Percentiles rank a stretch among this genome's conserved stretches.
These are phyloP conservation scores for Dicentrarchus labrax DNA, from an alignment of 2,113 vertebrate species.

Conservation along the genomic window DNA sequence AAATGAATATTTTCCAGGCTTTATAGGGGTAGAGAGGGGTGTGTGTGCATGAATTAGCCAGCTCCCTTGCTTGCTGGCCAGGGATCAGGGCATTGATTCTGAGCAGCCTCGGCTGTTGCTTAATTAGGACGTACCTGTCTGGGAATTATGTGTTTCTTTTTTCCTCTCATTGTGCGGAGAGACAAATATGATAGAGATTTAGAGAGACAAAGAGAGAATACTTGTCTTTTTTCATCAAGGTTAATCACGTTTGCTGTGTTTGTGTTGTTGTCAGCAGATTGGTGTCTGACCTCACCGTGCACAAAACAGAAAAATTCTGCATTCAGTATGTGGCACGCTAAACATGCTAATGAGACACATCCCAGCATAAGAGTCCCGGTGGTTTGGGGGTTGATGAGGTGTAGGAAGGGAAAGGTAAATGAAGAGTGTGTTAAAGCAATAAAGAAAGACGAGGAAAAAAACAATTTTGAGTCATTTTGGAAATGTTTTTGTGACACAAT, in stretches of 20 bases:
- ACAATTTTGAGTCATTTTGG: background rate
- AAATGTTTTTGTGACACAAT: background rate
- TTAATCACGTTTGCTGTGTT: slow-evolving; percentile 73
- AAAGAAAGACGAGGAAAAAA: background rate
- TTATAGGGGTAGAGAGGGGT: slow-evolving; percentile 38
- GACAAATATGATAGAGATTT: slow-evolving; percentile 52
- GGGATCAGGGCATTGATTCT: slow-evolving; percentile 80
- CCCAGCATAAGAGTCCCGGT: background rate
- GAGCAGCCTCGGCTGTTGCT: slow-evolving; percentile 79
- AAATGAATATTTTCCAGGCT: slow-evolving; percentile 84
- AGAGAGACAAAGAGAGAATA: slow-evolving; percentile 15
- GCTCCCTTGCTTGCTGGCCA: slow-evolving; percentile 62
- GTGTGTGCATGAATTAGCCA: slow-evolving; percentile 67
- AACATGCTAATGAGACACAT: slow-evolving; percentile 70
- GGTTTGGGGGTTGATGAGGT: background rate
- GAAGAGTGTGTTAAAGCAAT: background rate
- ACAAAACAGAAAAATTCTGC: slow-evolving; percentile 55
- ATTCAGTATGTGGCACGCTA: slow-evolving; percentile 11
- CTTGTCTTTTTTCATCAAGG: slow-evolving; percentile 68
- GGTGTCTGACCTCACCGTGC: slow-evolving; percentile 74
- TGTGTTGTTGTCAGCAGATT: slow-evolving; percentile 83
- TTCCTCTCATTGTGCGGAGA: slow-evolving; percentile 53
- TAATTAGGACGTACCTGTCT: slow-evolving; percentile 82
- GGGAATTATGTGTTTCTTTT: slow-evolving; percentile 68
- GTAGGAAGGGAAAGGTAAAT: background rate